Evolutionary conservation across 2,797 vertebrate species (phyloP).

Genomic region (Molossus molossus): DNA sequence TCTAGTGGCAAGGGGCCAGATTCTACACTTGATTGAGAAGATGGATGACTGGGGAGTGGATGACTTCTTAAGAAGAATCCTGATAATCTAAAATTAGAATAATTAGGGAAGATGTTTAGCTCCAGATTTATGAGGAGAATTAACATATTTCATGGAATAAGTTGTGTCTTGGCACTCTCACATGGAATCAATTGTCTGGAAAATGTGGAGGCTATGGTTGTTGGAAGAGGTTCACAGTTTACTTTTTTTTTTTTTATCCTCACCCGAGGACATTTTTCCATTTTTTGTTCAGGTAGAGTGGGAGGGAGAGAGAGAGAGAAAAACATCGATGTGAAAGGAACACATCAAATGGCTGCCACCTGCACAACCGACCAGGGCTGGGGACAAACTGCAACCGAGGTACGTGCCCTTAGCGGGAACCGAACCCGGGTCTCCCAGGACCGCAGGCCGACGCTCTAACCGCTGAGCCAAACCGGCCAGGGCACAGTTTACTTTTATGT

Average conservation of each 20-base stretch:
- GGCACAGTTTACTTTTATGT: slow-evolving; percentile 43
- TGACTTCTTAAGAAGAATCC: slow-evolving; percentile 27
- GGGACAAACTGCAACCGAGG: too few relatives aligned
- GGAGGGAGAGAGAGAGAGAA: too few relatives aligned
- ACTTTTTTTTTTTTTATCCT: background rate
- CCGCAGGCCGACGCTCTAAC: too few relatives aligned
- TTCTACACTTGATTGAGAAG: slow-evolving; percentile 30
- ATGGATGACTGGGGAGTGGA: background rate
- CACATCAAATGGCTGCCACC: too few relatives aligned
- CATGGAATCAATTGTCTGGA: slow-evolving; percentile 3
- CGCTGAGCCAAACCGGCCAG: too few relatives aligned
- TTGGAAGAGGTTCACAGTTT: slow-evolving; percentile 12
- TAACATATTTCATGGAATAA: slow-evolving; percentile 31
- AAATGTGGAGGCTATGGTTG: background rate
- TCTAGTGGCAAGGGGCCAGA: slow-evolving; percentile 84
- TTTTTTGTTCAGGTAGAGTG: too few relatives aligned
- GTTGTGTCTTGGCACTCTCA: background rate
- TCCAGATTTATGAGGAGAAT: slow-evolving; percentile 9
- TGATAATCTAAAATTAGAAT: slow-evolving; percentile 35
- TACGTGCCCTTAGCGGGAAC: too few relatives aligned
- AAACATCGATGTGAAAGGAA: too few relatives aligned
- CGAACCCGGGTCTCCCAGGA: too few relatives aligned
- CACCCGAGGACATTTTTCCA: too few relatives aligned
- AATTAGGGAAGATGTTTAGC: background rate
- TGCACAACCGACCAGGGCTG: too few relatives aligned